These are phyloP conservation scores for Tipula confusa DNA, from an alignment of 2,888 invertebrate species.

Conservation along the genomic window DNA sequence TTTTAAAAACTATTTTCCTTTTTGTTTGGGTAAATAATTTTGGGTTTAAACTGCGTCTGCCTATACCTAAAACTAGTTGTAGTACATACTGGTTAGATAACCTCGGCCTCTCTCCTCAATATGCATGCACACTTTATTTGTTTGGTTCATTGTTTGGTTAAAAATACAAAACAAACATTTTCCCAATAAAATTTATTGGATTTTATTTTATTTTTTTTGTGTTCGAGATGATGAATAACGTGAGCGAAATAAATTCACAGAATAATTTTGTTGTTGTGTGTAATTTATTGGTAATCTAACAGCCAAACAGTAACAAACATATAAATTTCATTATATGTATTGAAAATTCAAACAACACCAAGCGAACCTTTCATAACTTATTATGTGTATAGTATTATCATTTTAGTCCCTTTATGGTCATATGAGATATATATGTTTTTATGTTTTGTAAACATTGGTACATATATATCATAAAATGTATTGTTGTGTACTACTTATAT, in stretches of 20 bases:
- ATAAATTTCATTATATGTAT: neutral
- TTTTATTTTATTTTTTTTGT: too few species aligned
- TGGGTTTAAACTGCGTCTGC: neutral
- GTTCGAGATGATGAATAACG: constrained; percentile 1
- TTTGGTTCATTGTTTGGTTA: neutral
- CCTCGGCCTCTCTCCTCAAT: too few species aligned
- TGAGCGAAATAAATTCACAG: neutral
- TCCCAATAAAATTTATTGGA: neutral
- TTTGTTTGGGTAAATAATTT: neutral
- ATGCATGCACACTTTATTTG: neutral
- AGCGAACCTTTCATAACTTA: neutral
- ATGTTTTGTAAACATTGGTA: neutral
- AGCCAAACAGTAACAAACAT: neutral
- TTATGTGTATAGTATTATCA: neutral
- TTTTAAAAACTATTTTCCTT: neutral
- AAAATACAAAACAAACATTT: constrained; percentile 20
- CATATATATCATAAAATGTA: neutral
- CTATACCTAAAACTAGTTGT: neutral
- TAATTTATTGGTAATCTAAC: neutral
- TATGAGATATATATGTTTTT: neutral
- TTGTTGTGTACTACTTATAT: neutral
- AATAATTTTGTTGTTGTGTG: neutral
- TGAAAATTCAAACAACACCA: neutral
- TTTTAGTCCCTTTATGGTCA: neutral
- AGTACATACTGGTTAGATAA: neutral